Evolutionary conservation across 1,140 invertebrate genomes (phyloP), one percentile per base, ranked within the genome.

Genomic region (Coenobita brevimanus): DNA sequence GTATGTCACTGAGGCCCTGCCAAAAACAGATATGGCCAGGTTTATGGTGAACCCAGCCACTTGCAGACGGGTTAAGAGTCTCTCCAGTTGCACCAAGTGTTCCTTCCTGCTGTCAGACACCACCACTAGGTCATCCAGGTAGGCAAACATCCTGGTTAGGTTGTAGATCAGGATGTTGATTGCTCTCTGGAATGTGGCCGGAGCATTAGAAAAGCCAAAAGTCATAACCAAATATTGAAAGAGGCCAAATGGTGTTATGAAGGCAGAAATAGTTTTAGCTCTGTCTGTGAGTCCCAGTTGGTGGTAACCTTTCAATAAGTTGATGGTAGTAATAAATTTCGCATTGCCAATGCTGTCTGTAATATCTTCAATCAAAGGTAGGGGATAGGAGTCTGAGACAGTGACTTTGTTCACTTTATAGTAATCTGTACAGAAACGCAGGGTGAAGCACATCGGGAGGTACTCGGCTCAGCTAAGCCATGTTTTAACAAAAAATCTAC

Each of bases 71-170:
- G 64, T 24, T 8, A 67, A 24, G 8, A 67, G 64, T n/a, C n/a
- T 8, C 4, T 33, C n/a, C 64, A 67, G n/a, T 24, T n/a, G 6
- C 6, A 8, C 4, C 6, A 67, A n/a, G n/a, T 67, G 64, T 33
- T 67, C 64, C 6, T 67, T n/a, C 64, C 64, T 8, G 8, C 4
- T 67, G n/a, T 67, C 64, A 8, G 64, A n/a, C 6, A 33, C n/a
- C 6, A 67, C n/a, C 64, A 67, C 64, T 6, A 67, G 6, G 64
- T 67, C 64, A 67, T 67, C 64, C n/a, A 67, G 8, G n/a, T 67
- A 67, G 6, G 64, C n/a, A 4, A 6, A 6, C 8, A 33, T 24
- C 6, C 64, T n/a, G 6, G 6, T 33, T 33, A 67, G n/a, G n/a
- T n/a, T n/a, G 4, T 67, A 33, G n/a, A 67, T 67, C 6, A 24